Evolutionary conservation across 2,797 vertebrate species (phyloP).

Genomic region (Ambastaia sidthimunki): DNA sequence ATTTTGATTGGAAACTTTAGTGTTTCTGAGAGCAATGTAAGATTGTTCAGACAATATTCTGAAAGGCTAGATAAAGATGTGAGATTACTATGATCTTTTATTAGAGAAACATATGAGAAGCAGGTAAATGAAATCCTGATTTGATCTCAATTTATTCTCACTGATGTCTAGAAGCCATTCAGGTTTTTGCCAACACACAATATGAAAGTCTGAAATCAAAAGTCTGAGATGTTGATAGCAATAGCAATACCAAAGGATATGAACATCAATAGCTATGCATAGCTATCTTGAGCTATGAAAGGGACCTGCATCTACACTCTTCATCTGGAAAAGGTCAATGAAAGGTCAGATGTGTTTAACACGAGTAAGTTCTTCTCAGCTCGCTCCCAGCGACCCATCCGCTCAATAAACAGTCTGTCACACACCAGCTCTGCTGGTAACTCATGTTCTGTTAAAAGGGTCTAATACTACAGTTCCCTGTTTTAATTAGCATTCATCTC

Average conservation of each 20-base stretch:
- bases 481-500: conserved; percentile 48
- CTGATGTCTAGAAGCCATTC: background rate
- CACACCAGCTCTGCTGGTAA: background rate
- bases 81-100: background rate
- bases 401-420: background rate
- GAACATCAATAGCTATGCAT: too few relatives aligned
- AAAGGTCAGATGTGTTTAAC: background rate
- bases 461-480: background rate
- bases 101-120: background rate
- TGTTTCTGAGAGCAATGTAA: background rate
- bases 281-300: too few relatives aligned
- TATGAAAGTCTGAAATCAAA: background rate
- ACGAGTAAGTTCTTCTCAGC: background rate
- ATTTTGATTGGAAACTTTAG: background rate
- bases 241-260: background rate
- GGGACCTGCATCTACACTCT: background rate
- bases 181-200: background rate
- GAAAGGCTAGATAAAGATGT: background rate
- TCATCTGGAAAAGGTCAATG: background rate
- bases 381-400: background rate
- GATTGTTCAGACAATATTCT: too few relatives aligned
- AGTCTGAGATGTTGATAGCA: background rate
- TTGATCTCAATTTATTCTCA: background rate
- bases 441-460: background rate
- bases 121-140: background rate